A percentile compares a stretch with the other conserved stretches of the same genome.
Conservation (phyloP, 1,140 invertebrate genomes). For the Anthonomus grandis region DNA sequence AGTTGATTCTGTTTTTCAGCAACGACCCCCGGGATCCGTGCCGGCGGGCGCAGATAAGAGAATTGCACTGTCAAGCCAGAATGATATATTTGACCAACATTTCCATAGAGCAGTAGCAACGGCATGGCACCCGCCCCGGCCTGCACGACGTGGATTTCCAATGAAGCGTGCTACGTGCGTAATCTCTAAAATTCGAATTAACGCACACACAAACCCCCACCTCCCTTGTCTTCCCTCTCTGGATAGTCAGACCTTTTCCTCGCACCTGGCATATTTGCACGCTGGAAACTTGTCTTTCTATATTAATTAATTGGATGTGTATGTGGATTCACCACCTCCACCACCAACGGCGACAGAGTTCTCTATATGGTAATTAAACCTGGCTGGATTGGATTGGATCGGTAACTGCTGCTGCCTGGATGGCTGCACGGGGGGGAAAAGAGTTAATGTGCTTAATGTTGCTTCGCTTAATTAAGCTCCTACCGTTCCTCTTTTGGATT, state of each 20-base stretch:
- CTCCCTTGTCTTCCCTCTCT: no score
- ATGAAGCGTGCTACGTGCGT: constrained; percentile 50
- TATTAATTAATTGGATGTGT: constrained; percentile 23
- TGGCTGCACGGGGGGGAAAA: no score
- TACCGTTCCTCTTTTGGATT: no score
- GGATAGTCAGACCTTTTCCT: constrained; percentile 15
- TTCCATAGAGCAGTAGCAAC: constrained; percentile 63
- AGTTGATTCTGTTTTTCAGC: constrained; percentile 47
- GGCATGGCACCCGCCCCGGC: no score
- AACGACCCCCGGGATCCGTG: constrained; percentile 48
- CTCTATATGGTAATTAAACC: no score
- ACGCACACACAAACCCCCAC: constrained; percentile 36
- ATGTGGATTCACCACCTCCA: no score
- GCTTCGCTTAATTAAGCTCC: no score
- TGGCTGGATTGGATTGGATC: no score
- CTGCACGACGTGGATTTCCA: constrained; percentile 47
- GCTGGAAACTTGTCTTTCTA: constrained; percentile 5
- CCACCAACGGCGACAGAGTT: no score
- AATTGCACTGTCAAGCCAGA: constrained; percentile 81
- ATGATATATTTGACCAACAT: constrained; percentile 85
- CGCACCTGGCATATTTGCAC: constrained; percentile 39
- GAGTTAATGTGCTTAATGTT: no score
- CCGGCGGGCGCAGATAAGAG: constrained; percentile 68
- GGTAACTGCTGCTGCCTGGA: no score
- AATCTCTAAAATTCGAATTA: constrained; percentile 50